Evolutionary conservation across 2,888 invertebrate species (phyloP).

Genomic region (Noctuana brunneofusca): DNA sequence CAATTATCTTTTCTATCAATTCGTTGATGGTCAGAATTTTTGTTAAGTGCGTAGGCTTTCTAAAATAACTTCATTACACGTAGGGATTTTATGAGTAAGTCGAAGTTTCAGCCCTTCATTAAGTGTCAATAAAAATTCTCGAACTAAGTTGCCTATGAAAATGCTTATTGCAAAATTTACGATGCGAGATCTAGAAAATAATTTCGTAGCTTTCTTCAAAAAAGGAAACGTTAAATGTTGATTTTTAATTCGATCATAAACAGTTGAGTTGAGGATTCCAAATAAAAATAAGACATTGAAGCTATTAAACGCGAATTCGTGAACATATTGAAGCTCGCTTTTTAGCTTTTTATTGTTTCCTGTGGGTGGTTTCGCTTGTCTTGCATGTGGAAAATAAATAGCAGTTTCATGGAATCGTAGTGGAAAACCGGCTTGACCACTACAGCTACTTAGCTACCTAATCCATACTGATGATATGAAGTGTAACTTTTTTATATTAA

Average conservation of each 20-base stretch:
- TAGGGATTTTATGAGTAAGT: background rate
- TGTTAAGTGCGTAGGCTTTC: background rate
- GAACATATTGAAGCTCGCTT: background rate
- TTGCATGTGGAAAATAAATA: background rate
- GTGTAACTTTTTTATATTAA: background rate
- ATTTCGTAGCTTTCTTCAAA: background rate
- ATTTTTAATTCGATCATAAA: constrained; percentile 7
- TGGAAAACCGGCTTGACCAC: background rate
- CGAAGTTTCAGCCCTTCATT: background rate
- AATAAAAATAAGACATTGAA: constrained; percentile 11
- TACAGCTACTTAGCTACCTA: background rate
- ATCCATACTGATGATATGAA: background rate
- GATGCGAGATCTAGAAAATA: background rate
- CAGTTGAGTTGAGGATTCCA: background rate
- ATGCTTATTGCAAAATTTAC: too few relatives aligned
- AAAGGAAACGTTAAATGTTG: background rate
- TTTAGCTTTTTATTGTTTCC: background rate
- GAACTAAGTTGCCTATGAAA: background rate
- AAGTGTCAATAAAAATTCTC: constrained; percentile 1
- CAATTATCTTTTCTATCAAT: background rate
- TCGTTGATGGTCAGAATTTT: background rate
- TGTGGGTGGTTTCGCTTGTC: constrained; percentile 6
- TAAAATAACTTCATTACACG: background rate
- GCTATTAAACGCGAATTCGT: constrained; percentile 1
- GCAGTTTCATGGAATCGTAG: background rate